A percentile compares a stretch with the other conserved stretches of the same genome.
Conservation (phyloP, 2,888 invertebrate species). For the Cosmorhoe ocellata region DNA sequence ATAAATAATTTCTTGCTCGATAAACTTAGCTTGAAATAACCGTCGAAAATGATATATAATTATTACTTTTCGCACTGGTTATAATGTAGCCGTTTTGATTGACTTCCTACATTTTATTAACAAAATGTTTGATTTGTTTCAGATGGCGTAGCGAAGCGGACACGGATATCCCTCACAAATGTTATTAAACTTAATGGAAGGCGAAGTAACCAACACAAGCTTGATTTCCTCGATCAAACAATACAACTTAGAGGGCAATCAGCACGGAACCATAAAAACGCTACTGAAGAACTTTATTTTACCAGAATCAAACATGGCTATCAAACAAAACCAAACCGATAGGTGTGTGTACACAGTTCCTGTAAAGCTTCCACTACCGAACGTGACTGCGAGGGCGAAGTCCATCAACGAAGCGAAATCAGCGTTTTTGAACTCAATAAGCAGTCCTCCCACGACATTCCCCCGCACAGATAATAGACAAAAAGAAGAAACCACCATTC, state of each 20-base stretch:
- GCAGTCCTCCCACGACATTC: conserved; percentile 36
- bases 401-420: conserved; percentile 68
- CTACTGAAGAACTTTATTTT: conserved; percentile 68
- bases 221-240: conserved; percentile 66
- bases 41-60: conserved; percentile 16
- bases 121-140: conserved; percentile 53
- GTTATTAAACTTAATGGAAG: conserved; percentile 73
- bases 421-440: conserved; percentile 68
- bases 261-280: conserved; percentile 67
- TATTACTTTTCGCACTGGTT: conserved; percentile 9
- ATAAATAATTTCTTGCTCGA: conserved; percentile 25
- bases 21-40: conserved; percentile 23
- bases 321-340: conserved; percentile 66
- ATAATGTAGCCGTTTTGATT: conserved; percentile 17
- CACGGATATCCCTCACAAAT: conserved; percentile 63
- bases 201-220: conserved; percentile 62
- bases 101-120: conserved; percentile 20
- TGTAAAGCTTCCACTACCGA: conserved; percentile 53
- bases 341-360: conserved; percentile 70
- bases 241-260: conserved; percentile 59
- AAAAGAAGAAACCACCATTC: conserved; percentile 52
- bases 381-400: conserved; percentile 56
- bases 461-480: conserved; percentile 34
- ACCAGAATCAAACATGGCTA: conserved; percentile 71
- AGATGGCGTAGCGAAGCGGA: conserved; percentile 74